Percentiles rank a stretch among this genome's conserved stretches.
Conservation (phyloP, 1,140 invertebrate genomes). For the Notospermus geniculatus region DNA sequence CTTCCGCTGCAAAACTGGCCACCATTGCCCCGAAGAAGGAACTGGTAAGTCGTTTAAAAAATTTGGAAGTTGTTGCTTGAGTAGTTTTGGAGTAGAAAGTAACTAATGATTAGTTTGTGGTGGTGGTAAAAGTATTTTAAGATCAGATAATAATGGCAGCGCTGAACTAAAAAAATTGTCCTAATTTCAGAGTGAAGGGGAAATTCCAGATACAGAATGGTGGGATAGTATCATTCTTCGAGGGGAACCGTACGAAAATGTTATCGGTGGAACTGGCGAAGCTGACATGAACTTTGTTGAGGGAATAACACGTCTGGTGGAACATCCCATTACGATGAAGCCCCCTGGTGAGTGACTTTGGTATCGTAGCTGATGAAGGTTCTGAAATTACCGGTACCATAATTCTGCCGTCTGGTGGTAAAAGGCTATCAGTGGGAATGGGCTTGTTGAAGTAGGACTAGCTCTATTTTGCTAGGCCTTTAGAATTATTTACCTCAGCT, state of each 20-base stretch:
- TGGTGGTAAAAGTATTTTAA: too few relatives aligned
- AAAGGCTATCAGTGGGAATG: too few relatives aligned
- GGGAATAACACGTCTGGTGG: slow-evolving; percentile 86
- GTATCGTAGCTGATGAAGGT: too few relatives aligned
- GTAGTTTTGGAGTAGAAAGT: too few relatives aligned
- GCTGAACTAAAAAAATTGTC: slow-evolving; percentile 10
- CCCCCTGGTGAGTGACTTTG: slow-evolving; percentile 75
- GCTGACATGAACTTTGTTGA: slow-evolving; percentile 56
- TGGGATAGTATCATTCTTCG: slow-evolving; percentile 94
- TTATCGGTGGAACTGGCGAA: slow-evolving; percentile 21
- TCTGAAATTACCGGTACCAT: too few relatives aligned
- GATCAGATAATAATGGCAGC: too few relatives aligned
- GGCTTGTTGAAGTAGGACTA: too few relatives aligned
- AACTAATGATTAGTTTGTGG: too few relatives aligned
- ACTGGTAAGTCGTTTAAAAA: slow-evolving; percentile 43
- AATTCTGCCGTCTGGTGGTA: too few relatives aligned
- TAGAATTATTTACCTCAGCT: too few relatives aligned
- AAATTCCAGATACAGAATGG: slow-evolving; percentile 95
- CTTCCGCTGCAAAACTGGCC: slow-evolving; percentile 93
- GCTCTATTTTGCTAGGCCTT: too few relatives aligned
- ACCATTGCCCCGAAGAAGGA: slow-evolving; percentile 77
- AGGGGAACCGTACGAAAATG: slow-evolving; percentile 57
- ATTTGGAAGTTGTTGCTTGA: too few relatives aligned
- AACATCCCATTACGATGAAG: slow-evolving; percentile 94
- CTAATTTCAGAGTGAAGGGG: slow-evolving; percentile 64